Evolutionary conservation across 2,888 invertebrate genomes (phyloP), one percentile per base, ranked within the genome.

Genomic region (Phorcus lineatus): DNA sequence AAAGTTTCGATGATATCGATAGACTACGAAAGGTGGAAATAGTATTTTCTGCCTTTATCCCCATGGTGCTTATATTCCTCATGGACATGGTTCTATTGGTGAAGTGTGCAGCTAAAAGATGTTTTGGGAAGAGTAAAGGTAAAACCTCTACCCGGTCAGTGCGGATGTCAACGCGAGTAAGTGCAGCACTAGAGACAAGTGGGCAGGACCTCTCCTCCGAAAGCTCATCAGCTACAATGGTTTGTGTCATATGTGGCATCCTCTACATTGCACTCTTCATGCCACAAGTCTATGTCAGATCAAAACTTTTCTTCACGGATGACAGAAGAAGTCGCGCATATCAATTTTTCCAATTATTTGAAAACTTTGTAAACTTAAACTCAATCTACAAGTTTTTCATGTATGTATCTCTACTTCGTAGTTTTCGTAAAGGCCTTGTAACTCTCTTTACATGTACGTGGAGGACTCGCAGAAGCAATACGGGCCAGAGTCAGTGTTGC

Each of bases 21-120:
- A 77, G 86, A 9, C 80, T 90, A n/a, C 76, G 88, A 11, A 87
- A 89, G 67, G 84, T 90, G 3, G 90, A 90, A 74, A 83, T 86
- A 16, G 86, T 89, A 0, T 85, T 88, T 76, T 84, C 87, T 1
- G 84, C 85, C 36, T 82, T 88, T 54, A 55, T 88, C 11, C 89
- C 89, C 19, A 82, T 85, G 62, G 9, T 85, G 1, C 62, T 85
- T 2, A 82, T 83, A 9, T 19, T 82, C 17, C n/a, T 79, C 19
- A 80, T 83, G 19, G 83, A 83, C 67, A 31, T 80, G 4, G 79
- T 74, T 6, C 77, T 83, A 7, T 52, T 76, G 17, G n/a, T 75
- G 3, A 81, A 62, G n/a, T 76, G 54, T 31, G 54, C 54, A 17
- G 19, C 54, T 9, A 24, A 54, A 17, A 19, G 55, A 28, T 76